phyloP scores from a whole-genome alignment of 1,140 invertebrate genomes.

The Trichonephila inaurata region DNA sequence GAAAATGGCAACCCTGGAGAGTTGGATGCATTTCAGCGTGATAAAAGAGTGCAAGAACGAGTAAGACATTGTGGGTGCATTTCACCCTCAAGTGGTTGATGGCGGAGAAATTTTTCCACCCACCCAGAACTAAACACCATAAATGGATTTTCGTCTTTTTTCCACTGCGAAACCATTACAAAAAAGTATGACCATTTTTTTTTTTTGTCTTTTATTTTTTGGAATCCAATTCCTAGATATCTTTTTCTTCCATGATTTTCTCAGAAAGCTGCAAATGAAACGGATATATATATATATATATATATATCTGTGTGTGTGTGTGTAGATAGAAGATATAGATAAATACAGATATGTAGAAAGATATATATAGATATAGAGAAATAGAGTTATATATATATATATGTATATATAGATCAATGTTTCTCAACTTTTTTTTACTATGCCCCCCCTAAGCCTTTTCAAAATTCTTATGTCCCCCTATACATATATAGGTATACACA shows the following conservation, averaged over 20 bases:
- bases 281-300: neutral
- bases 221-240: neutral
- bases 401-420: too few species aligned
- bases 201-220: neutral
- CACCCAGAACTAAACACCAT: slow-evolving; percentile 54
- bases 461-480: too few species aligned
- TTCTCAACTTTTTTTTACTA: too few species aligned
- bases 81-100: slow-evolving; percentile 72
- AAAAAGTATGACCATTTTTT: neutral
- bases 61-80: slow-evolving; percentile 60
- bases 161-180: slow-evolving; percentile 27
- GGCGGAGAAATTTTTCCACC: slow-evolving; percentile 57
- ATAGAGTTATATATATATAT: too few species aligned
- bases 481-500: too few species aligned
- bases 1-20: neutral
- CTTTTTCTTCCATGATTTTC: neutral
- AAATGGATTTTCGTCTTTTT: slow-evolving; percentile 66
- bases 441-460: too few species aligned
- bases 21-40: neutral
- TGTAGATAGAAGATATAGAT: too few species aligned
- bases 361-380: too few species aligned
- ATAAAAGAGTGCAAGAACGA: slow-evolving; percentile 52
- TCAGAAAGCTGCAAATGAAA: neutral
- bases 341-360: too few species aligned
- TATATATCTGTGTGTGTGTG: too few species aligned